Evolutionary conservation across 2,113 vertebrate genomes (phyloP).

Genomic region (Heterotilapia buettikoferi): DNA sequence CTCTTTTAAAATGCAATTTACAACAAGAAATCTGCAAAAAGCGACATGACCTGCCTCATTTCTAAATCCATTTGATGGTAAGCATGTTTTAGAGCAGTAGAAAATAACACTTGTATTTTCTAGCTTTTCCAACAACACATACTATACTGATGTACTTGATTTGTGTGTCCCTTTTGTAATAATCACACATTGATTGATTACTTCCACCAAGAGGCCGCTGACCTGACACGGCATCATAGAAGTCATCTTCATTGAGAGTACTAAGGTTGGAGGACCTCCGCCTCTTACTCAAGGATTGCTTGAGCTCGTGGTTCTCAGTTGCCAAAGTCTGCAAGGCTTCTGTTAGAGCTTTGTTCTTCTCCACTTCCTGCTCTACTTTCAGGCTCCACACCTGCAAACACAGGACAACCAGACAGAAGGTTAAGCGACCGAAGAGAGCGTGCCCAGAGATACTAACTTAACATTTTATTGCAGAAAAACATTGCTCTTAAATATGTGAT

Average conservation of each 20-base stretch:
- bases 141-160: not conserved
- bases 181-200: not conserved
- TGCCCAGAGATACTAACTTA: not conserved
- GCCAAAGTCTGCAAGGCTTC: conserved; percentile 86
- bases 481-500: not conserved
- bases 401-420: not conserved
- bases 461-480: not conserved
- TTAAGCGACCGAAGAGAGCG: not conserved
- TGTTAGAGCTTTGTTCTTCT: conserved; percentile 91
- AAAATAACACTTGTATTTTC: not conserved
- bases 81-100: not conserved
- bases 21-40: not conserved
- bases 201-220: conserved; percentile 2
- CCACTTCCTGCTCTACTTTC: conserved; percentile 89
- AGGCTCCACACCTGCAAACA: conserved; percentile 85
- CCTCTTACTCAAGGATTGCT: conserved; percentile 75
- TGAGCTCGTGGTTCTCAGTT: conserved; percentile 81
- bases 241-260: conserved; percentile 82
- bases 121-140: not conserved
- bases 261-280: conserved; percentile 70
- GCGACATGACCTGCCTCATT: fast-evolving
- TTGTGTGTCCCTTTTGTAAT: not conserved
- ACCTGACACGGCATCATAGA: conserved; percentile 93
- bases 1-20: not conserved
- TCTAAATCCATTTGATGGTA: not conserved